Base-by-base conservation (phyloP, 2,113 vertebrate species). In the Abramis brama region DNA sequence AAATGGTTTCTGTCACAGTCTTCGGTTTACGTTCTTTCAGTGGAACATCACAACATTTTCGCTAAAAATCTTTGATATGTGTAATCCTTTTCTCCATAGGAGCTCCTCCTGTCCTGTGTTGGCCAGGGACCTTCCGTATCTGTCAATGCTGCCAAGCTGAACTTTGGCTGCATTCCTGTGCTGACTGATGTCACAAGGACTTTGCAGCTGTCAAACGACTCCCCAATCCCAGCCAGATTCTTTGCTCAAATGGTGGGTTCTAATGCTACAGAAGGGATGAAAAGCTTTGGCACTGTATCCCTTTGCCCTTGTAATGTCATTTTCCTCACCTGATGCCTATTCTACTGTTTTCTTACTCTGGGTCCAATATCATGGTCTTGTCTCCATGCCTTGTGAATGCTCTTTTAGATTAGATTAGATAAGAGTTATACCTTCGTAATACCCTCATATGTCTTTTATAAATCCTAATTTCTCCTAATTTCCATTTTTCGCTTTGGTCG, bases 91-190 rank as follows among this genome's bases (percentile, higher is more conserved):
- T 30, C 87, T 86, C 59, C 68, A 6, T 87, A 99, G 97, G 89
- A 80, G 13, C 83, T 95, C 57, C 39, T 60, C 3, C 19, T 98
- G 87, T 89, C 83, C 68, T 95, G 93, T 83, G 25, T 82, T 1
- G 97, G 96, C 13, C 91, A 94, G 89, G 96, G 97, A 77, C 96
- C 97, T 0, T 89, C 94, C 7, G 89, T 98, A 85, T 93, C 94
- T 0, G 25, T 96, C 23, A 85, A 86, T 12, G 93, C 87, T 0
- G 71, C 55, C 17, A 86, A 93, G 76, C 1, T 98, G 9, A 87
- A 96, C 30, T 99, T 97, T 12, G 96, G 97, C 76, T 89, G 0
- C 25, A 94, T 97, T 91, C 94, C 90, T 0, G 95, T 96, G 21
- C 91, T 98, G 11, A 94, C 85, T 4, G 95, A 97, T 74, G 57